Conservation (phyloP, 2,113 vertebrate genomes). For the Menidia beryllina region DNA sequence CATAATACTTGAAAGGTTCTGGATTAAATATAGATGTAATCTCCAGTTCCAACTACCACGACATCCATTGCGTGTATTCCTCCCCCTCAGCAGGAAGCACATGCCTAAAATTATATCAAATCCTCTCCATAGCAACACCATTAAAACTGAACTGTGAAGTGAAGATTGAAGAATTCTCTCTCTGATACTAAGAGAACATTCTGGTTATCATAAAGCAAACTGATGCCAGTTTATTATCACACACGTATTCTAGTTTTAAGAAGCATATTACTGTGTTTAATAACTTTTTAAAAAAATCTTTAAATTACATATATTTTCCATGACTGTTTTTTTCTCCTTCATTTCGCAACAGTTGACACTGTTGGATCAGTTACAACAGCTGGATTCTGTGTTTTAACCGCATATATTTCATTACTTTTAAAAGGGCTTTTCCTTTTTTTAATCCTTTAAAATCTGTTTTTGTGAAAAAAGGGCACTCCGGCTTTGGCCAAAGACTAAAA, state of each 20-base stretch:
- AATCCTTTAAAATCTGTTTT: constrained; percentile 3
- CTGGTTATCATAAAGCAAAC: background rate
- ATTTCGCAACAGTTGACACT: background rate
- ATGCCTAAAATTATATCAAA: constrained; percentile 66
- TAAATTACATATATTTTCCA: too few relatives aligned
- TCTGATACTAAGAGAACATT: constrained; percentile 5
- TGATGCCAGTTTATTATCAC: constrained; percentile 1
- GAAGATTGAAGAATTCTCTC: constrained; percentile 16
- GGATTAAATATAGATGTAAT: constrained; percentile 81
- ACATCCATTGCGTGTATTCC: constrained; percentile 46
- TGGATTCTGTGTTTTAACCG: background rate
- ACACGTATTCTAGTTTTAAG: background rate
- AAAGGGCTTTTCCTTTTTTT: too few relatives aligned
- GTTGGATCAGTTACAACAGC: background rate
- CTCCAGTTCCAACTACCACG: constrained; percentile 48
- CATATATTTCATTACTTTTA: too few relatives aligned
- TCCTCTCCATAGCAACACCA: constrained; percentile 78
- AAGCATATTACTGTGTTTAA: background rate
- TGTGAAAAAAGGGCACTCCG: background rate
- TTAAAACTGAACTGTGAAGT: constrained; percentile 36
- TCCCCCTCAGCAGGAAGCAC: constrained; percentile 57
- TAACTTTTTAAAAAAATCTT: too few relatives aligned
- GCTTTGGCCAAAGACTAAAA: constrained; percentile 23
- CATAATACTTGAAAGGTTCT: constrained; percentile 62
- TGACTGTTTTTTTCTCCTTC: too few relatives aligned